Base-by-base conservation (phyloP, 2,113 vertebrate genomes). In the Climacteris rufus region DNA sequence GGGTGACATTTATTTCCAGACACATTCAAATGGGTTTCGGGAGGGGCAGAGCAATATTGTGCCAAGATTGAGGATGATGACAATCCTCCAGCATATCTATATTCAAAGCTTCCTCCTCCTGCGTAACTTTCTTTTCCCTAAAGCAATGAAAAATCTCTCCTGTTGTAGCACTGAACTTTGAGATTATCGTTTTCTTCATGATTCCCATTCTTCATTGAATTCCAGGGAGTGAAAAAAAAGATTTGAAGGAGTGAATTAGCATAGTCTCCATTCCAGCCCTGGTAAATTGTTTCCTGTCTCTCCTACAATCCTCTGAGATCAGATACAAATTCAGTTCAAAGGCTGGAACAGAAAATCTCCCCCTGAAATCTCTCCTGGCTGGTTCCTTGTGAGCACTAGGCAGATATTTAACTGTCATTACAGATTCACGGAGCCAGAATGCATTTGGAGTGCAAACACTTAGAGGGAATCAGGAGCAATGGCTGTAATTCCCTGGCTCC, bases 81-180 rank as follows among this genome's bases (percentile, higher is more conserved):
- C 94, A 96, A 71, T 87, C 59, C 90, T 61, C 74, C 53, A 75
- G 88, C 86, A 75, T 66, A 92, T 92, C 93, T 96, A 78, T 71
- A 92, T 95, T 94, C 92, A 93, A 92, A 95, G 72, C 82, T 92
- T 83, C 82, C 90, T 95, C 87, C 85, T 93, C 80, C 79, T 69
- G 87, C 6, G 3, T 33, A 89, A 91, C 70, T 60, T 84, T 56
- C n/a, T 70, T 90, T 44, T 24, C 92, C 91, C 91, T 47, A 93
- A 94, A 97, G 94, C 95, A 90, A 85, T 89, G 93, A 95, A 93
- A 96, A 94, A 94, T 83, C 83, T 92, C 85, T 95, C 69, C 83
- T 81, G 79, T 84, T 89, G 88, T 83, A 95, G 88, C 86, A 71
- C 5, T 96, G 95, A 97, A 93, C 93, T 96, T 96, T 81, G 93